Base-by-base conservation (phyloP, 2,797 vertebrate genomes). In the Myotis pilosus region DNA sequence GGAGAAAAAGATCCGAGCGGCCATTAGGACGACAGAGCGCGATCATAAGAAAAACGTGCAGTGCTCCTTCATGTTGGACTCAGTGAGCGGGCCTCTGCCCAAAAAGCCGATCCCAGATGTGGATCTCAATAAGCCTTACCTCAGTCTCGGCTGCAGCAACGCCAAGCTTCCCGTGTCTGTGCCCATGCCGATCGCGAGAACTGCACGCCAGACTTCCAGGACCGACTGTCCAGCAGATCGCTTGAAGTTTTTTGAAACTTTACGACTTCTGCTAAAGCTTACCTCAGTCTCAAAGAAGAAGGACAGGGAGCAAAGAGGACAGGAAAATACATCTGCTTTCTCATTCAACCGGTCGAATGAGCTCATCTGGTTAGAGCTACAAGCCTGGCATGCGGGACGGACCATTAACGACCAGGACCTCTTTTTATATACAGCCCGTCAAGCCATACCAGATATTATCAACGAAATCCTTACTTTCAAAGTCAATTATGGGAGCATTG, bases 261-360 rank as follows among this genome's bases (percentile, higher is more conserved):
- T 99, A 72, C 98, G 99, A 85, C 99, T 99, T 98, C 98, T 99
- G 97, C 99, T 99, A 94, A 99, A 99, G 98, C 99, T 99, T 98
- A 99, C 99, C 81, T 99, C 99, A 98, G 99, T 99, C 98, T 99
- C 99, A 12, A 99, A 99, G 98, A 99, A 99, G 98, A 99, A 99
- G 98, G 99, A 99, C 98, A 99, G 99, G 96, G 99, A 99, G 96
- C 99, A 99, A 97, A 98, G 99, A 47, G 99, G 99, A 72, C 98
- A 99, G 90, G 99, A 99, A 96, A 99, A 98, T 97, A 99, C 98
- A 3, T 98, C 99, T 95, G 99, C 99, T 91, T 99, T 99, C 98
- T 99, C 99, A 97, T 98, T 99, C 97, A 99, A 99, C 98, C 97
- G 98, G 91, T 98, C 98, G 44, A 99, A 99, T 1, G 99, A 99